Evolutionary conservation across 1,140 invertebrate species (phyloP).

Genomic region (Pseudomyrmex sp.): DNA sequence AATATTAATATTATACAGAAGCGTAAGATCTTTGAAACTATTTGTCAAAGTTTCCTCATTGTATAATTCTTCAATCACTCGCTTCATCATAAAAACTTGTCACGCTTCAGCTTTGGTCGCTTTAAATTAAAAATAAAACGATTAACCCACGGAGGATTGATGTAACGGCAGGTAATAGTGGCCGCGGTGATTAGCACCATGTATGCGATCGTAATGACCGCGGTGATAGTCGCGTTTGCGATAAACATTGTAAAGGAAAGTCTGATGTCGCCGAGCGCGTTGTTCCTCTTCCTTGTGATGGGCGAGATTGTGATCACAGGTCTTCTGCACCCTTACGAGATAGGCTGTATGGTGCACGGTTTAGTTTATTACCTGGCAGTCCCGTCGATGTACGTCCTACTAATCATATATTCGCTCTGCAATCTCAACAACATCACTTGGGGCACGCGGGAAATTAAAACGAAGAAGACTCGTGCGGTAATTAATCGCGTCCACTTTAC

Average conservation of each 20-base stretch:
- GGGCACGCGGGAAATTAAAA: slow-evolving; percentile 88
- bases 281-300: slow-evolving; percentile 85
- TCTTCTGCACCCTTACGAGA: slow-evolving; percentile 87
- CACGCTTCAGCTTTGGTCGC: slow-evolving; percentile 11
- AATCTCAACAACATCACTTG: slow-evolving; percentile 89
- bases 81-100: slow-evolving; percentile 8
- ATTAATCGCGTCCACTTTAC: slow-evolving; percentile 55
- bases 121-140: neutral
- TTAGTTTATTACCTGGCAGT: slow-evolving; percentile 89
- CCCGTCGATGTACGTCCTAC: slow-evolving; percentile 89
- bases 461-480: slow-evolving; percentile 77
- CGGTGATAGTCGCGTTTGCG: slow-evolving; percentile 88
- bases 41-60: neutral
- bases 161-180: slow-evolving; percentile 83
- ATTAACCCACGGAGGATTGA: slow-evolving; percentile 14
- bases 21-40: neutral
- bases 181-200: slow-evolving; percentile 87
- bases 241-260: slow-evolving; percentile 86
- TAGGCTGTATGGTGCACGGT: slow-evolving; percentile 86
- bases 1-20: too few species aligned
- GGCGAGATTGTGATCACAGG: slow-evolving; percentile 85
- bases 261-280: slow-evolving; percentile 84
- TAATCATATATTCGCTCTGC: slow-evolving; percentile 88
- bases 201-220: slow-evolving; percentile 90
- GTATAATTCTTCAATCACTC: neutral